Percentiles rank a stretch among this genome's conserved stretches.
These are phyloP conservation scores for Chrysodeixis includens DNA, from an alignment of 2,888 invertebrate genomes.

Conservation along the genomic window DNA sequence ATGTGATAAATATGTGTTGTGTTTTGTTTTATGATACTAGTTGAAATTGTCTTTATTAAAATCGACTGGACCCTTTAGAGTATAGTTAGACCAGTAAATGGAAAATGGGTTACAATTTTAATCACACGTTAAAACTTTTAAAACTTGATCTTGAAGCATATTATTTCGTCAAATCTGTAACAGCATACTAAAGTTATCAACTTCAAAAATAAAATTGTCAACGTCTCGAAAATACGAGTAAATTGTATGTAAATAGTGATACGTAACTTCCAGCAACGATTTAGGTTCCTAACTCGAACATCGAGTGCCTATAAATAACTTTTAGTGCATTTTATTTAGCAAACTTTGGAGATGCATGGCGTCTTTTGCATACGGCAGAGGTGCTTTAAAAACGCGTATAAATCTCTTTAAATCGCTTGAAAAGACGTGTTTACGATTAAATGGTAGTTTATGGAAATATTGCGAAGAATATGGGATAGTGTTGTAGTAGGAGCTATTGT, in stretches of 20 bases:
- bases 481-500: neutral
- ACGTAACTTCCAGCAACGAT: conserved; percentile 17
- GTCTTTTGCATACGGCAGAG: conserved; percentile 39
- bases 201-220: conserved; percentile 1
- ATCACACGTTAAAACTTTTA: too few species aligned
- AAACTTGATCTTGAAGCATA: too few species aligned
- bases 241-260: conserved; percentile 10
- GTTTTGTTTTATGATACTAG: too few species aligned
- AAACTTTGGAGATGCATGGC: conserved; percentile 54
- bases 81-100: too few species aligned
- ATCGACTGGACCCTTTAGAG: too few species aligned
- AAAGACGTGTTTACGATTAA: conserved; percentile 67
- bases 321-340: conserved; percentile 60
- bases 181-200: neutral
- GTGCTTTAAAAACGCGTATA: conserved; percentile 68
- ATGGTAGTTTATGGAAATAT: conserved; percentile 64
- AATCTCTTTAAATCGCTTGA: conserved; percentile 68
- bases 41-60: too few species aligned
- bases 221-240: neutral
- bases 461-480: conserved; percentile 26
- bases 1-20: too few species aligned
- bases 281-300: conserved; percentile 27
- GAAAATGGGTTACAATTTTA: too few species aligned
- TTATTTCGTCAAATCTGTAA: neutral
- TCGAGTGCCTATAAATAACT: conserved; percentile 48